Conservation (phyloP, 2,888 invertebrate species). For the Heliconius erato region DNA sequence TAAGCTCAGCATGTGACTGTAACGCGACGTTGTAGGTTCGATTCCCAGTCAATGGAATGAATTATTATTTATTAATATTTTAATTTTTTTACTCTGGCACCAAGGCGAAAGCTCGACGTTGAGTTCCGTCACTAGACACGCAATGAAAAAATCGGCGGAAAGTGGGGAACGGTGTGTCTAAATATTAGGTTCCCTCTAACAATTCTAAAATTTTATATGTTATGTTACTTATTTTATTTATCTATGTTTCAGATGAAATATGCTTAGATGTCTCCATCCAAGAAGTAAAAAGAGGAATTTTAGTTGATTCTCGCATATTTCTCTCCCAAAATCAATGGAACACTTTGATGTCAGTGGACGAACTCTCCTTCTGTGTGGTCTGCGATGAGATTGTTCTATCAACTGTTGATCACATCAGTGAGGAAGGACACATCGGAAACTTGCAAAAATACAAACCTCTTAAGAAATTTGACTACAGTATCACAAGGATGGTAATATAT, state of each 20-base stretch:
- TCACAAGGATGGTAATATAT: slow-evolving; percentile 60
- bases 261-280: slow-evolving; percentile 31
- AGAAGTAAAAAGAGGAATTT: slow-evolving; percentile 49
- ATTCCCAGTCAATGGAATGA: no score
- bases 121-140: no score
- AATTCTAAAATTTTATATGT: neutral
- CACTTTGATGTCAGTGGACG: slow-evolving; percentile 49
- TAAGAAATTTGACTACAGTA: slow-evolving; percentile 57
- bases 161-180: no score
- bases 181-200: no score
- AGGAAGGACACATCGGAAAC: slow-evolving; percentile 43
- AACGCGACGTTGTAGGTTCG: no score
- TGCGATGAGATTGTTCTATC: slow-evolving; percentile 43
- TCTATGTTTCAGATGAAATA: slow-evolving; percentile 12
- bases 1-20: no score
- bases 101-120: no score
- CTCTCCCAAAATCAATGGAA: slow-evolving; percentile 53
- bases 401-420: slow-evolving; percentile 46
- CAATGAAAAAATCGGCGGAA: no score
- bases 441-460: slow-evolving; percentile 53
- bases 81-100: no score
- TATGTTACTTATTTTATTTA: no score
- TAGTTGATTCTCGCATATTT: slow-evolving; percentile 55
- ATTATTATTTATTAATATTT: no score
- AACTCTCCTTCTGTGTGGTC: slow-evolving; percentile 48